A percentile compares a stretch with the other conserved stretches of the same genome.
Evolutionary conservation across 2,888 invertebrate species (phyloP).

Genomic region (Trissolcus japonicus): DNA sequence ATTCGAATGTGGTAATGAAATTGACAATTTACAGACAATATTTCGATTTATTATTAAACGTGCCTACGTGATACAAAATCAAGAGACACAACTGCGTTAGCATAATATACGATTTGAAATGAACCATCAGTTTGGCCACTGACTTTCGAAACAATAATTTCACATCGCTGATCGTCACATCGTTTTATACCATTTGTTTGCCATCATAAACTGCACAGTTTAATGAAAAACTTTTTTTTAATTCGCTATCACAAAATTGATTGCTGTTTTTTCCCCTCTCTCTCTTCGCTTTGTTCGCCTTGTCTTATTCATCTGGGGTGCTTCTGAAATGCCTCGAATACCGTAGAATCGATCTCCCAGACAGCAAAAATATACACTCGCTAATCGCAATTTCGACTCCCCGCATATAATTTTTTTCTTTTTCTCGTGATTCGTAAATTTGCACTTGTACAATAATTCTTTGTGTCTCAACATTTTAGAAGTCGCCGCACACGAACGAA

Average conservation of each 20-base stretch:
- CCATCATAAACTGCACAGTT: slow-evolving; percentile 59
- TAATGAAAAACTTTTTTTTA: slow-evolving; percentile 61
- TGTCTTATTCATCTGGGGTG: slow-evolving; percentile 61
- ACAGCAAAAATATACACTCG: slow-evolving; percentile 48
- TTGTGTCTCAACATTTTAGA: slow-evolving; percentile 61
- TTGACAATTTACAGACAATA: slow-evolving; percentile 66
- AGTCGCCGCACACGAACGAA: slow-evolving; percentile 64
- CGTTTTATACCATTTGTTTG: slow-evolving; percentile 54
- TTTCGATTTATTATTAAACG: slow-evolving; percentile 74
- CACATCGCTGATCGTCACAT: slow-evolving; percentile 57
- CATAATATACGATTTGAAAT: slow-evolving; percentile 70
- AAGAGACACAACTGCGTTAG: slow-evolving; percentile 70
- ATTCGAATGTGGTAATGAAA: slow-evolving; percentile 45
- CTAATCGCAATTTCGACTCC: slow-evolving; percentile 34
- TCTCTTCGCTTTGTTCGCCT: not conserved
- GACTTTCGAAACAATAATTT: slow-evolving; percentile 41
- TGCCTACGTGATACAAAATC: slow-evolving; percentile 74
- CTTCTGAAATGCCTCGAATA: slow-evolving; percentile 64
- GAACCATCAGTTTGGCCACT: slow-evolving; percentile 55
- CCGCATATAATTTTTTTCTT: slow-evolving; percentile 6
- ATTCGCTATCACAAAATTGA: slow-evolving; percentile 73
- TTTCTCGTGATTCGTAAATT: slow-evolving; percentile 25
- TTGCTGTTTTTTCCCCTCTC: slow-evolving; percentile 64
- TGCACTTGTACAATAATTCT: slow-evolving; percentile 18
- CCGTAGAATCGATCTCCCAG: slow-evolving; percentile 25